phyloP scores from a whole-genome alignment of 2,888 invertebrate species.

The Troides oblongomaculatus region DNA sequence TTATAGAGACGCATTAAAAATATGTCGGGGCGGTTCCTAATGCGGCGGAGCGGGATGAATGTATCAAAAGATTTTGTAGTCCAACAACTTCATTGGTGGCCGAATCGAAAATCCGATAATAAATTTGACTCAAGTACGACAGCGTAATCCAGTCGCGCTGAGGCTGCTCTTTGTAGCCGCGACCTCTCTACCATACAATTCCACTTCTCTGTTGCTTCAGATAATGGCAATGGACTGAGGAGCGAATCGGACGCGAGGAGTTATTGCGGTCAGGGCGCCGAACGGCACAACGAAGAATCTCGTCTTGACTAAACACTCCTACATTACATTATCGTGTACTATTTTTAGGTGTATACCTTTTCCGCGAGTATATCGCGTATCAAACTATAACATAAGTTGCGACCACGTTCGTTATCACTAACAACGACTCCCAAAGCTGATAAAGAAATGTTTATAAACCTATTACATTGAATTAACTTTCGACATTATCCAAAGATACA shows the following conservation, averaged over 20 bases:
- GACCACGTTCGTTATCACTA: background rate
- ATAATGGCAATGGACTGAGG: slow-evolving; percentile 65
- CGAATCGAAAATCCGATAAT: slow-evolving; percentile 80
- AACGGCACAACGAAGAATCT: too few relatives aligned
- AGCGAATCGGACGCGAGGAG: slow-evolving; percentile 56
- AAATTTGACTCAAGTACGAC: slow-evolving; percentile 80
- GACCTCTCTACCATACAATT: slow-evolving; percentile 71
- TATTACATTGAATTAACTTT: background rate
- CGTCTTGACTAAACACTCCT: too few relatives aligned
- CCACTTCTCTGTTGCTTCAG: slow-evolving; percentile 73
- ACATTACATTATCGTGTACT: too few relatives aligned
- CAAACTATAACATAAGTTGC: background rate
- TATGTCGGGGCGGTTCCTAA: slow-evolving; percentile 72
- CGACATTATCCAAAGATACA: slow-evolving; percentile 5
- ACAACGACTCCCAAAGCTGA: background rate
- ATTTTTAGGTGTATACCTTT: too few relatives aligned
- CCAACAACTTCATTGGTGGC: slow-evolving; percentile 81
- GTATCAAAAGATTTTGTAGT: slow-evolving; percentile 80
- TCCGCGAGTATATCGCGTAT: too few relatives aligned
- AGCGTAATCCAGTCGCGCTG: slow-evolving; percentile 74
- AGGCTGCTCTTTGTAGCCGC: slow-evolving; percentile 75
- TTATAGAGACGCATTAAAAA: slow-evolving; percentile 73
- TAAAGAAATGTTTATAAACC: background rate
- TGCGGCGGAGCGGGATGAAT: slow-evolving; percentile 78
- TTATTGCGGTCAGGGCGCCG: slow-evolving; percentile 43